Evolutionary conservation across 2,888 invertebrate genomes (phyloP), one percentile per base, ranked within the genome.

Genomic region (Biston stratarius): DNA sequence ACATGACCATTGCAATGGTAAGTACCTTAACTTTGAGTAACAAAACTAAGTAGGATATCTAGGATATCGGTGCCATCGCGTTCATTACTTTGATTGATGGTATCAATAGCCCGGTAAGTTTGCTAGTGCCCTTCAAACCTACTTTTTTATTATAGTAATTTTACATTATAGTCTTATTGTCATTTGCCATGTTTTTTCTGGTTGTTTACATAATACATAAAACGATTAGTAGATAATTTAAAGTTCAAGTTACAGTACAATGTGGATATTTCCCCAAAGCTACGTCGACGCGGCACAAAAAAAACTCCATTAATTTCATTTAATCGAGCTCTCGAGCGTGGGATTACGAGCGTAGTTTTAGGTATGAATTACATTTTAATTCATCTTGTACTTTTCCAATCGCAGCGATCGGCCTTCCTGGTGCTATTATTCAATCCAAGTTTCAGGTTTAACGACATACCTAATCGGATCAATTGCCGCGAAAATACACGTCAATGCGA

Each of bases 301-400:
- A 90, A 89, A 89, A 87, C 82, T 80, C 77, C 78, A 86, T 85
- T 88, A 88, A 83, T 83, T 84, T 84, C 83, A 86, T 91, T 89
- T 87, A 85, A 88, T 86, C 81, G 83, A 78, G 83, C 86, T 87
- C 78, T 90, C 83, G 86, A 89, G 86, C 90, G 90, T 90, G 88
- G 90, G 89, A 91, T 91, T 90, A 87, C 84, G 79, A 82, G 76
- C 79, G 77, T 76, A 83, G 80, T 83, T 89, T 90, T 87, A 89
- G 87, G 86, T 90, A 88, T 84, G 84, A 89, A 89, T 87, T 87
- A 86, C 85, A 81, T 75, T 86, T 88, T 87, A 88, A 90, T 87
- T 83, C 83, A 81, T 80, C 79, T 79, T 80, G 86, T 90, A 89
- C 87, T 87, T 91, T 91, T 90, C 87, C 88, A 88, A 81, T 74